Percentiles rank a stretch among this genome's conserved stretches.
Evolutionary conservation across 1,140 invertebrate genomes (phyloP).

Genomic region (Pogonus chalceus): DNA sequence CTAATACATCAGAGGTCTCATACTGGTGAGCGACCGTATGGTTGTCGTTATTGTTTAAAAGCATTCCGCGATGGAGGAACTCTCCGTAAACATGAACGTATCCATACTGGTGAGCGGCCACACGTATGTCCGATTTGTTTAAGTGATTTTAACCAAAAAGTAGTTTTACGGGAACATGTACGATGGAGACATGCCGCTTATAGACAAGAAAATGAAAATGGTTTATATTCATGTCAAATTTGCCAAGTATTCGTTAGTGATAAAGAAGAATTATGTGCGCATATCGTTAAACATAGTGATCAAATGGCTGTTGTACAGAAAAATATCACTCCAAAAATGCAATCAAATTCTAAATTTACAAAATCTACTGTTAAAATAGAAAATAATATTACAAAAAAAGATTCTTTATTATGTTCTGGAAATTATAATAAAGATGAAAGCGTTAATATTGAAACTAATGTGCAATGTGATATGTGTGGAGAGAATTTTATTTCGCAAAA

Average conservation of each 20-base stretch:
- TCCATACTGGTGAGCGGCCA: conserved; percentile 53
- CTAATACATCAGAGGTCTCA: conserved; percentile 53
- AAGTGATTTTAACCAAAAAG: conserved; percentile 46
- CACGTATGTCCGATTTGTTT: conserved; percentile 55
- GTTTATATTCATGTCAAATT: conserved; percentile 35
- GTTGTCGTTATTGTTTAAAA: conserved; percentile 70
- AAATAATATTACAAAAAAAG: neutral
- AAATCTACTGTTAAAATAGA: conserved; percentile 12
- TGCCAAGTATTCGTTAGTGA: conserved; percentile 36
- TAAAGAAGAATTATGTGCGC: conserved; percentile 40
- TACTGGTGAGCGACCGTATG: conserved; percentile 52
- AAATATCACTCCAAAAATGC: neutral
- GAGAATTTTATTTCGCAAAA: conserved; percentile 34
- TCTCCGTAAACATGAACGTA: conserved; percentile 50
- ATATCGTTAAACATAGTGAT: conserved; percentile 43
- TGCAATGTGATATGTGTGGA: conserved; percentile 35
- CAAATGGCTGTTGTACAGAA: conserved; percentile 23
- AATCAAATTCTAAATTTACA: conserved; percentile 10
- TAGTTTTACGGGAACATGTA: conserved; percentile 41
- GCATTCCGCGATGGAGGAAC: conserved; percentile 54
- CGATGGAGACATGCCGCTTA: conserved; percentile 40
- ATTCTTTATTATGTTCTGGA: neutral
- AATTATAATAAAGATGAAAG: neutral
- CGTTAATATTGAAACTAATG: conserved; percentile 25
- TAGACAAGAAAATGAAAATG: conserved; percentile 32